A percentile compares a stretch with the other conserved stretches of the same genome.
phyloP scores from a whole-genome alignment of 2,797 vertebrate genomes.

The Toxotes lorentzi region DNA sequence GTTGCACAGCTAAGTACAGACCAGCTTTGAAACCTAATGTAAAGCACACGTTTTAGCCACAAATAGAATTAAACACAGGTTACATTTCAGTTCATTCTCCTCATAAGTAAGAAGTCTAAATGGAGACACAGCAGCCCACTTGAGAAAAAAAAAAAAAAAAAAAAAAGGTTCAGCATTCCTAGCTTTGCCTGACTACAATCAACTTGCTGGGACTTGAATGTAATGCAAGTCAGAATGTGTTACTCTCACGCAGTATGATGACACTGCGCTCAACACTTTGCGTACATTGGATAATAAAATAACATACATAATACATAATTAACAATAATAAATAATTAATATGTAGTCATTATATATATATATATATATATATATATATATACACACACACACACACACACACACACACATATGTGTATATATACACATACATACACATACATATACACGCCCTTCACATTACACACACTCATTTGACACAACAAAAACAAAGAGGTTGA shows the following conservation, averaged over 20 bases:
- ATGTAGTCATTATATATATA: too few species aligned
- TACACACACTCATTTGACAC: not conserved
- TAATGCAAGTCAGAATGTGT: slow-evolving; percentile 11
- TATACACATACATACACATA: too few species aligned
- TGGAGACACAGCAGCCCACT: not conserved
- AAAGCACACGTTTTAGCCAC: not conserved
- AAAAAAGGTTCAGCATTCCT: slow-evolving; percentile 9
- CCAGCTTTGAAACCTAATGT: slow-evolving; percentile 12
- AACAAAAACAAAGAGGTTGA: not conserved
- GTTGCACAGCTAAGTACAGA: slow-evolving; percentile 23
- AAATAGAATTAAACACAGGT: not conserved
- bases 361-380: too few species aligned
- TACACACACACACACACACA: too few species aligned
- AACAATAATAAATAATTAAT: too few species aligned
- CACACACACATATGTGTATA: too few species aligned
- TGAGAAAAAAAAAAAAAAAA: not conserved
- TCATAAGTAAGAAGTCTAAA: not conserved
- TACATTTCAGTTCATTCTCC: not conserved
- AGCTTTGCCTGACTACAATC: not conserved
- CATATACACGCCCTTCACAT: too few species aligned
- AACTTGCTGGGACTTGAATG: slow-evolving; percentile 42
- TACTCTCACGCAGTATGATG: not conserved
- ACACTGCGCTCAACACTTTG: not conserved
- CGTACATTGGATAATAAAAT: not conserved
- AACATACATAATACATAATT: not conserved